A percentile compares a stretch with the other conserved stretches of the same genome.
These are phyloP conservation scores for Darevskia nairensis DNA, from an alignment of 2,797 vertebrate species.

Conservation along the genomic window DNA sequence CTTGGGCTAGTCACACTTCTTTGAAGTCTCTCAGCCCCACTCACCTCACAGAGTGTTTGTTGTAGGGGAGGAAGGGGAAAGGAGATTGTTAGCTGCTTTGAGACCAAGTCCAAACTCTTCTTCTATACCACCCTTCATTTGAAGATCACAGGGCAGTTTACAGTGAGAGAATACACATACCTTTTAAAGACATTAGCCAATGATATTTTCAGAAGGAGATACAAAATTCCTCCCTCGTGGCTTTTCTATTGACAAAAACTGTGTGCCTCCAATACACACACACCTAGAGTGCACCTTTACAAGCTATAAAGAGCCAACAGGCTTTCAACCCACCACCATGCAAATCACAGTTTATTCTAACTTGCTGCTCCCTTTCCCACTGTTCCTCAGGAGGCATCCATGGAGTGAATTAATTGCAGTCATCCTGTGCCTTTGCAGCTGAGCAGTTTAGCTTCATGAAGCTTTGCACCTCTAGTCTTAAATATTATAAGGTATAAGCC, in stretches of 20 bases:
- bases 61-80: too few relatives aligned
- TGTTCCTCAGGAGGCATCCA: not conserved
- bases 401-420: not conserved
- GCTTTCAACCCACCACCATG: not conserved
- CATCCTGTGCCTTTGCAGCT: not conserved
- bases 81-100: too few relatives aligned
- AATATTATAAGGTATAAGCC: not conserved
- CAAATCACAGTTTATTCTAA: not conserved
- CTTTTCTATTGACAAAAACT: not conserved
- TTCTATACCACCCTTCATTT: not conserved
- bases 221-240: not conserved
- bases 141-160: not conserved
- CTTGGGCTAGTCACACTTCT: too few relatives aligned
- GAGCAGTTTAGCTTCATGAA: constrained; percentile 4
- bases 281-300: not conserved
- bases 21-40: too few relatives aligned
- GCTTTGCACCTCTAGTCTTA: not conserved
- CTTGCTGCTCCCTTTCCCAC: not conserved
- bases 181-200: not conserved
- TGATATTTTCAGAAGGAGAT: not conserved
- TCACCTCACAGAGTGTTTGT: too few relatives aligned
- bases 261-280: not conserved
- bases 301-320: not conserved
- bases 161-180: not conserved
- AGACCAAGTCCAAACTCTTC: too few relatives aligned